These are phyloP conservation scores for Pachypeltis micranthus DNA, from an alignment of 1,140 invertebrate species.

Conservation along the genomic window DNA sequence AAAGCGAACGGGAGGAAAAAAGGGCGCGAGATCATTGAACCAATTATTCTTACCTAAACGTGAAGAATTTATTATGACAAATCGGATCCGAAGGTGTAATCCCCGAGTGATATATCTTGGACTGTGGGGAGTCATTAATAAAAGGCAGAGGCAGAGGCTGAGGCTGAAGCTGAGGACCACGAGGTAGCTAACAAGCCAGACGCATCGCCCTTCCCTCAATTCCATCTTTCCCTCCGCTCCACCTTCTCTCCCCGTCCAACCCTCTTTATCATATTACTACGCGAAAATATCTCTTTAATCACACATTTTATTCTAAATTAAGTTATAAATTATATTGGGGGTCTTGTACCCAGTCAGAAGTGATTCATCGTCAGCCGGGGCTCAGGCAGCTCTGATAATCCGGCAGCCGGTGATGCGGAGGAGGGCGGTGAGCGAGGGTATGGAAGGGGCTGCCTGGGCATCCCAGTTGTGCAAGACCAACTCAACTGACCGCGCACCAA, in stretches of 20 bases:
- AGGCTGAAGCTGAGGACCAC: too few relatives aligned
- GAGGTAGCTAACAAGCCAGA: conserved; percentile 12
- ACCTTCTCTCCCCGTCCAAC: not conserved
- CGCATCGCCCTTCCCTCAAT: not conserved
- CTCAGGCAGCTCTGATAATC: too few relatives aligned
- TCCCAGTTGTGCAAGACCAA: too few relatives aligned
- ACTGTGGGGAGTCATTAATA: conserved; percentile 12
- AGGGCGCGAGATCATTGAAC: conserved; percentile 7
- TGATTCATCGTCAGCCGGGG: not conserved
- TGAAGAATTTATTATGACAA: conserved; percentile 16
- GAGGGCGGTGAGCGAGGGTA: too few relatives aligned
- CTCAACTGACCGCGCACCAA: too few relatives aligned
- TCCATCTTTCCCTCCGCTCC: not conserved
- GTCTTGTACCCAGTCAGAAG: not conserved
- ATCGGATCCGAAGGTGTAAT: conserved; percentile 15
- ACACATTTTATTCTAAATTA: conserved; percentile 8
- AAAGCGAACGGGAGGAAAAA: too few relatives aligned
- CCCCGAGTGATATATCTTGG: conserved; percentile 12
- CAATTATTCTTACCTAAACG: conserved; percentile 16
- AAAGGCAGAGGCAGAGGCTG: conserved; percentile 1
- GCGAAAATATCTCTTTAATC: conserved; percentile 4
- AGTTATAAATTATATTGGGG: conserved; percentile 5
- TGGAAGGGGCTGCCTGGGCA: too few relatives aligned
- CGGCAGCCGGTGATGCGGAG: too few relatives aligned
- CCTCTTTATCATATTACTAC: conserved; percentile 1